phyloP scores from a whole-genome alignment of 1,140 invertebrate species.

The Medauroidea extradentata region DNA sequence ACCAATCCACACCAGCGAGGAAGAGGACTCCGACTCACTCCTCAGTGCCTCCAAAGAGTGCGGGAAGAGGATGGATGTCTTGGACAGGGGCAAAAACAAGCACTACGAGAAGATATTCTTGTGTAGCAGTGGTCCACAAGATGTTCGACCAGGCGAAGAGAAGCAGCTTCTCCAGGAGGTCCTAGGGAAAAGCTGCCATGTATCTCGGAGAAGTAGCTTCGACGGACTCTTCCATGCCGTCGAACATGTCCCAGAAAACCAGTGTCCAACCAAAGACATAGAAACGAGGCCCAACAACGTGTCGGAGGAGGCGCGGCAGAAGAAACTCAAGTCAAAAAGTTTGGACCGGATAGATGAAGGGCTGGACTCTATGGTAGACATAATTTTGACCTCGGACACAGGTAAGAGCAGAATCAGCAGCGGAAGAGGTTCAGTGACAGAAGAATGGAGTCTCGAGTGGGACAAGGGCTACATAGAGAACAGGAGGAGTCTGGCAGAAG shows the following conservation, averaged over 20 bases:
- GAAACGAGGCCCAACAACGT: neutral
- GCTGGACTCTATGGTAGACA: constrained; percentile 65
- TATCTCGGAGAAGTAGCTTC: constrained; percentile 7
- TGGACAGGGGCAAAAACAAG: neutral
- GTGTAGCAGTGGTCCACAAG: neutral
- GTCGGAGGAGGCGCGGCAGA: neutral
- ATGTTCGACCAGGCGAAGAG: no score
- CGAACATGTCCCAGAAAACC: neutral
- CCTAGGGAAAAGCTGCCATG: constrained; percentile 44
- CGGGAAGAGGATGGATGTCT: neutral
- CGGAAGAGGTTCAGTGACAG: constrained; percentile 7
- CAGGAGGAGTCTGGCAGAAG: neutral
- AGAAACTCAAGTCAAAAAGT: constrained; percentile 52
- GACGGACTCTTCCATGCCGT: neutral
- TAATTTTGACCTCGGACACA: constrained; percentile 52
- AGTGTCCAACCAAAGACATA: neutral
- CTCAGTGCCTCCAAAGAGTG: constrained; percentile 55
- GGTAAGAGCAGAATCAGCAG: neutral
- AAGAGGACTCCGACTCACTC: constrained; percentile 64
- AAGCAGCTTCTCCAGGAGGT: neutral
- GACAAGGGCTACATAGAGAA: neutral
- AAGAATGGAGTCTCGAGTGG: constrained; percentile 16
- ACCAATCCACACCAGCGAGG: constrained; percentile 37
- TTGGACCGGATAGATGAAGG: constrained; percentile 72
- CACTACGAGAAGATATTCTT: neutral